A percentile compares a stretch with the other conserved stretches of the same genome.
These are phyloP conservation scores for Heliothis peltigera DNA, from an alignment of 2,888 invertebrate genomes.

Conservation along the genomic window DNA sequence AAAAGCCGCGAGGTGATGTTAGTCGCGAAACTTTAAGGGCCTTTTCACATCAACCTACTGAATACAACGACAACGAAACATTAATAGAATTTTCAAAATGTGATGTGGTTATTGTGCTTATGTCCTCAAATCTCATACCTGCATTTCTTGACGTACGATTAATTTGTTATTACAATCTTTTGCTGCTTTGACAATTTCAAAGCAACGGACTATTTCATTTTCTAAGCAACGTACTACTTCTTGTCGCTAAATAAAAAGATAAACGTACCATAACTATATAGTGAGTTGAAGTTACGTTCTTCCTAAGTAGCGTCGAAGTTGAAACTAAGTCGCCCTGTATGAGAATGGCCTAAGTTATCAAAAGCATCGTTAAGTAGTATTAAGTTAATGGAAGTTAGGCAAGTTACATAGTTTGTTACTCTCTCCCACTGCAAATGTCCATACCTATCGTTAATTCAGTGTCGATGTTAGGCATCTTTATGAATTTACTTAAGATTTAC, in stretches of 20 bases:
- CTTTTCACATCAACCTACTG: not conserved
- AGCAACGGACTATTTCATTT: too few relatives aligned
- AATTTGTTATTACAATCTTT: not conserved
- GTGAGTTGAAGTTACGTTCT: too few relatives aligned
- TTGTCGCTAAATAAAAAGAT: too few relatives aligned
- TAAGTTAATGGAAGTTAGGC: constrained; percentile 5
- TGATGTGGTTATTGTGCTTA: too few relatives aligned
- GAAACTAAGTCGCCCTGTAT: not conserved
- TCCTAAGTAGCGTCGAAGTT: not conserved
- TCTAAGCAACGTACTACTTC: too few relatives aligned
- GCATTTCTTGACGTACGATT: not conserved
- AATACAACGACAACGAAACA: not conserved
- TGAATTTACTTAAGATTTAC: not conserved
- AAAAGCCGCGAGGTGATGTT: constrained; percentile 3
- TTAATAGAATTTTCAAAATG: not conserved
- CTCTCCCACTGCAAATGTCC: not conserved
- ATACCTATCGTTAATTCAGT: constrained; percentile 3
- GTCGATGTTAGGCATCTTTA: not conserved
- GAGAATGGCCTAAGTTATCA: constrained; percentile 5
- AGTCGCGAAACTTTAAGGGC: constrained; percentile 2
- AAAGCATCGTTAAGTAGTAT: constrained; percentile 13
- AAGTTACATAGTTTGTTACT: not conserved
- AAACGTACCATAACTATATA: too few relatives aligned
- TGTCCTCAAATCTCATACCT: not conserved
- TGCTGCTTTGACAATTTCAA: too few relatives aligned